These are phyloP conservation scores for Silvanus unidentatus DNA, from an alignment of 2,888 invertebrate species.

Conservation along the genomic window DNA sequence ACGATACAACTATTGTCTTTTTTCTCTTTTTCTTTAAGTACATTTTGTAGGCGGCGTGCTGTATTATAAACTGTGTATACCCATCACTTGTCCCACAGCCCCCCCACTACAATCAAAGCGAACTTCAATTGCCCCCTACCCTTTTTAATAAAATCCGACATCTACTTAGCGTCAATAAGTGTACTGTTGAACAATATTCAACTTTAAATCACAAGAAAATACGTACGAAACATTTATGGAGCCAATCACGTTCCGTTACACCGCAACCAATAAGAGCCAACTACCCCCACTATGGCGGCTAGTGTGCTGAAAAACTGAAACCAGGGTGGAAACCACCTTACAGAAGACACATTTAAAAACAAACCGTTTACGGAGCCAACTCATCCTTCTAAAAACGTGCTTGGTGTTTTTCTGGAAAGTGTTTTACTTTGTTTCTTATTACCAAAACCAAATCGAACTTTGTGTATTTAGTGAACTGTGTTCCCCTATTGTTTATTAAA, in stretches of 20 bases:
- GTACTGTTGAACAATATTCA: conserved; percentile 28
- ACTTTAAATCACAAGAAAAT: conserved; percentile 22
- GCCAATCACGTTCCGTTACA: conserved; percentile 40
- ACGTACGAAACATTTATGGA: conserved; percentile 27
- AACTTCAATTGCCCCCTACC: conserved; percentile 19
- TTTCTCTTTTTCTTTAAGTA: neutral
- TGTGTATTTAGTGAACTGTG: conserved; percentile 9
- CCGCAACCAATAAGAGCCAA: conserved; percentile 37
- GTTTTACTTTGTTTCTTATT: neutral
- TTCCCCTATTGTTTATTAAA: conserved; percentile 6
- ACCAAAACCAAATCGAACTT: no score
- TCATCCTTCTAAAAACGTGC: conserved; percentile 10
- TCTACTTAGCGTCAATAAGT: conserved; percentile 44
- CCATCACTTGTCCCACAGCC: neutral
- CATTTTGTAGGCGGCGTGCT: neutral
- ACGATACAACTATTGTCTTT: conserved; percentile 10
- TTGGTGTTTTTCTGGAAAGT: neutral
- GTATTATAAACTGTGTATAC: no score
- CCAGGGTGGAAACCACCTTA: no score
- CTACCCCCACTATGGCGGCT: conserved; percentile 25
- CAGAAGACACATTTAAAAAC: neutral
- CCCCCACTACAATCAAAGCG: neutral
- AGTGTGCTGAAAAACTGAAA: no score
- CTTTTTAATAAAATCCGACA: conserved; percentile 42
- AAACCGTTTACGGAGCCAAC: neutral